Base-by-base conservation (phyloP, 2,797 vertebrate species). In the Botia almorhae region DNA sequence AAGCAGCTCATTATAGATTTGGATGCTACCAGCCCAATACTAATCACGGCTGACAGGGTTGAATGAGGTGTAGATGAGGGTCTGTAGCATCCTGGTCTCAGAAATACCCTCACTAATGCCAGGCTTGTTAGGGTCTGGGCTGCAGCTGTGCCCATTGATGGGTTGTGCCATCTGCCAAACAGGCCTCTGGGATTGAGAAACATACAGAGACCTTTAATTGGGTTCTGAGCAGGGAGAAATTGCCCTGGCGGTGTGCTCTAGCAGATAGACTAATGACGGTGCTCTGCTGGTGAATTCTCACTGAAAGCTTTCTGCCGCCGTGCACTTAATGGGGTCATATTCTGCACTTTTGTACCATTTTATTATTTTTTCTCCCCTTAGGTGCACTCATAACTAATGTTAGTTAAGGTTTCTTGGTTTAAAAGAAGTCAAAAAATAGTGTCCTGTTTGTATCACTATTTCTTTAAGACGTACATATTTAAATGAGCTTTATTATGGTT, bases 201-300 rank as follows among this genome's bases (percentile, higher is more conserved):
- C 85, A 86, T 6, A 83, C 85, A 84, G 82, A 80, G 82, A 81
- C 80, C 80, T 84, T 75, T 86, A 86, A 86, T 84, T 84, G 82
- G 85, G 77, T 84, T 86, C 69, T 78, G 80, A 84, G 77, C 71
- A 33, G 51, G 77, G 77, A 84, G 80, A 56, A 56, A 80, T 74
- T 72, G 39, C 72, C 73, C 33, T 70, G 79, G 69, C 39, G 55
- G 79, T 76, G 48, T 79, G 72, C 51, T 58, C 48, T 75, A 85
- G 73, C 84, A 83, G 78, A 85, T 76, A 81, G 58, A 67, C 78
- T 85, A 83, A 83, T 83, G 81, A 85, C 76, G 74, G 73, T 53
- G 58, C 68, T 81, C 64, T 64, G 69, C 53, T 81, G 71, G 79
- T 69, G 56, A 65, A 81, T 61, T 78, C 69, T 73, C 73, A 77